Conservation (phyloP, 2,888 invertebrate genomes). For the Ichneumon xanthorius region DNA sequence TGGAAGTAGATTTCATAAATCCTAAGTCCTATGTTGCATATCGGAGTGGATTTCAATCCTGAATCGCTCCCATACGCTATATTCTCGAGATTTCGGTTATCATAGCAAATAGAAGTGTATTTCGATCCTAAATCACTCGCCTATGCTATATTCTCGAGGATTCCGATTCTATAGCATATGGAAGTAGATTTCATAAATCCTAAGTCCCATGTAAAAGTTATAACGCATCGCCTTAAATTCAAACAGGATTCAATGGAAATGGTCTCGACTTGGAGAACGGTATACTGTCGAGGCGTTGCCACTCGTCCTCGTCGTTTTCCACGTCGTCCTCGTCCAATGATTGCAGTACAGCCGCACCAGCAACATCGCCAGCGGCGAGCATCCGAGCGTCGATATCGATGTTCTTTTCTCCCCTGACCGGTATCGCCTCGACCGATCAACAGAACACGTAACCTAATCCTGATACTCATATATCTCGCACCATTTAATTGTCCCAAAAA, state of each 20-base stretch:
- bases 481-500: no score
- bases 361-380: slow-evolving; percentile 79
- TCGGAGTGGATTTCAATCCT: no score
- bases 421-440: slow-evolving; percentile 78
- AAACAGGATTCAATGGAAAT: slow-evolving; percentile 60
- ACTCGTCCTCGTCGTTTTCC: slow-evolving; percentile 59
- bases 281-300: slow-evolving; percentile 67
- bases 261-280: slow-evolving; percentile 62
- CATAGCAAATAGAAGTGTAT: no score
- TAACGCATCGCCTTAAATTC: not conserved
- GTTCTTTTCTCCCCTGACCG: slow-evolving; percentile 81
- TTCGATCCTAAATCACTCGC: no score
- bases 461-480: not conserved
- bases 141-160: no score
- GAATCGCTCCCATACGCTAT: no score
- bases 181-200: no score
- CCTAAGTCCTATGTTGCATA: no score
- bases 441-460: slow-evolving; percentile 77
- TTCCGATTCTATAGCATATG: no score
- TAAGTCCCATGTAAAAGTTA: no score
- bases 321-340: slow-evolving; percentile 67
- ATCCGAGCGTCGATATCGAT: slow-evolving; percentile 82
- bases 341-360: slow-evolving; percentile 58
- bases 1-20: no score
- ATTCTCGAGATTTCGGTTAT: no score